Base-by-base conservation (phyloP, 2,888 invertebrate species). In the Cataglyphis cursor region DNA sequence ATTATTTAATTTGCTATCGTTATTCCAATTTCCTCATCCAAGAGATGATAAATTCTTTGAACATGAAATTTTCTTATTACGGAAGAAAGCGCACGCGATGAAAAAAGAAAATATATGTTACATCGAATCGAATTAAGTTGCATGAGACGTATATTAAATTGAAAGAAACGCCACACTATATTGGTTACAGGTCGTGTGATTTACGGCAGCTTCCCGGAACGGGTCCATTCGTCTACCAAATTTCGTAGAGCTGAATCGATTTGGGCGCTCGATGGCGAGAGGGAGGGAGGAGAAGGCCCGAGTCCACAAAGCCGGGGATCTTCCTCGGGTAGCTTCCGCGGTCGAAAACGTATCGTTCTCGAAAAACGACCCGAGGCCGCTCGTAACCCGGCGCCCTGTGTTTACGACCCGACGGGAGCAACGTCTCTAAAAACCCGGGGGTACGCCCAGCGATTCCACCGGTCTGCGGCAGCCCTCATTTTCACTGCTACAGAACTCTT, bases 361-460 rank as follows among this genome's bases (percentile, higher is more conserved):
- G 78, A 90, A 90, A 90, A 91, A 91, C 81, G 89, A 85, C 41
- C 85, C 65, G 78, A 61, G 78, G 85, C 83, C 61, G 87, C 84
- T 91, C 90, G 90, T 92, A 92, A 92, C 88, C 88, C 85, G 85
- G 89, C 88, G 89, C 90, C 91, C 90, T 91, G 89, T 92, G 90
- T 92, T 92, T 93, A 93, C 91, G 92, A 91, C 90, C 91, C 90
- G 90, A 93, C 92, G 91, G 92, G 88, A 92, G 91, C 90, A 90
- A 90, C 90, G 88, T 90, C 89, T 88, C 89, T 88, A 89, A 92
- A 91, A 92, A 92, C 88, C 88, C 90, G 89, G 92, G 89, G 92
- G 89, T 91, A 91, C 89, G 90, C 87, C 90, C 90, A 91, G 90
- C 89, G 85, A 89, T 91, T 90, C 88, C 89, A 89, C 88, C 87